Percentiles rank a stretch among this genome's conserved stretches.
Conservation (phyloP, 2,888 invertebrate species). For the Zygogramma bicolorata region DNA sequence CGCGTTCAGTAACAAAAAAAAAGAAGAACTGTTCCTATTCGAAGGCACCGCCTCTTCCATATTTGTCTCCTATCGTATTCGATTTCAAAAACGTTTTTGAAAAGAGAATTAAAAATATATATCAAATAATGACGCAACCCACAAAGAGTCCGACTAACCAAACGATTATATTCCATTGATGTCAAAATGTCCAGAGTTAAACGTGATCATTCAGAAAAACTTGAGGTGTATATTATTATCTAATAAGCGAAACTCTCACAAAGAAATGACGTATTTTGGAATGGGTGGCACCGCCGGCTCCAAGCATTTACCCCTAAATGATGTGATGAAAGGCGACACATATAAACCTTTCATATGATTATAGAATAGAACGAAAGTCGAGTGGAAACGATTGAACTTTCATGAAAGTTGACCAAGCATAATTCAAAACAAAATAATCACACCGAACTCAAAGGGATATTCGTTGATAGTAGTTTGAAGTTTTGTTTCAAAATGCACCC, state of each 20-base stretch:
- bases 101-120: slow-evolving; percentile 22
- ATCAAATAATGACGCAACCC: slow-evolving; percentile 17
- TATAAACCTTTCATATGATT: too few species aligned
- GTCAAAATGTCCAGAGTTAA: slow-evolving; percentile 47
- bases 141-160: slow-evolving; percentile 34
- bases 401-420: too few species aligned
- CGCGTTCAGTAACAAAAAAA: too few species aligned
- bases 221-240: slow-evolving; percentile 32
- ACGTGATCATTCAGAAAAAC: slow-evolving; percentile 21
- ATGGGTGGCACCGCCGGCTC: neutral
- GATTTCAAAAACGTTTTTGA: neutral
- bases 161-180: slow-evolving; percentile 56
- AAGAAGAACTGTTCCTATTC: too few species aligned
- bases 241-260: slow-evolving; percentile 24
- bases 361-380: too few species aligned
- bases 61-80: neutral
- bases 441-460: too few species aligned
- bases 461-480: too few species aligned
- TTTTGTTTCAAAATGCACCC: too few species aligned
- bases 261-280: slow-evolving; percentile 20
- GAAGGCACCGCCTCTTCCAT: too few species aligned
- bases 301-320: neutral
- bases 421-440: too few species aligned
- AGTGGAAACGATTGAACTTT: too few species aligned
- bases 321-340: neutral